Evolutionary conservation across 1,140 invertebrate genomes (phyloP).

Genomic region (Drosophila serrata): DNA sequence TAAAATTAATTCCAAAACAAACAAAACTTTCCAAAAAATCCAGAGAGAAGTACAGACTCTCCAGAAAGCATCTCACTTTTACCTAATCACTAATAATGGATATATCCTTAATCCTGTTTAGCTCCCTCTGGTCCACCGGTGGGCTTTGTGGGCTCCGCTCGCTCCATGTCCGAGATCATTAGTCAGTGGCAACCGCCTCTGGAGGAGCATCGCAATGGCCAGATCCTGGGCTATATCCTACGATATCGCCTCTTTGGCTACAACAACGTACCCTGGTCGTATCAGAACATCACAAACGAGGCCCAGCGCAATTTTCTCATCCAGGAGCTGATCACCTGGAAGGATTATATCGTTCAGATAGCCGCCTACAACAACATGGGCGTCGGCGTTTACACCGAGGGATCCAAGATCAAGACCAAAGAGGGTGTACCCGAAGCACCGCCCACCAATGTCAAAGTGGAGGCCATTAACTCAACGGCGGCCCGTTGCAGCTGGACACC

Average conservation of each 20-base stretch:
- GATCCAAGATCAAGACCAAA: conserved; percentile 96
- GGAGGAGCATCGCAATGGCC: conserved; percentile 97
- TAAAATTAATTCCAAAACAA: not conserved
- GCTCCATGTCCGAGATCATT: conserved; percentile 97
- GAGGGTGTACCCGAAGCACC: conserved; percentile 97
- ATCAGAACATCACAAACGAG: conserved; percentile 96
- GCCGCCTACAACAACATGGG: conserved; percentile 99
- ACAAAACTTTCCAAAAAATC: not conserved
- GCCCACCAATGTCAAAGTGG: conserved; percentile 92
- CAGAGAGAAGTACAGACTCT: conserved; percentile 40
- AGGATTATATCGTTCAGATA: conserved; percentile 98
- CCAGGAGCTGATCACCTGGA: conserved; percentile 98
- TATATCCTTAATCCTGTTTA: conserved; percentile 72
- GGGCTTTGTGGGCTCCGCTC: conserved; percentile 95
- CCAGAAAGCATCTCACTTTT: not conserved
- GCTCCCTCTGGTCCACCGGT: conserved; percentile 95
- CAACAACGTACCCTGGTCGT: conserved; percentile 94
- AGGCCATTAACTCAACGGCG: conserved; percentile 95
- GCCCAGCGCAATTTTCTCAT: conserved; percentile 97
- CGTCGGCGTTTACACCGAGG: conserved; percentile 96
- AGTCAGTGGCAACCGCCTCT: conserved; percentile 98
- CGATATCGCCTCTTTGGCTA: conserved; percentile 96
- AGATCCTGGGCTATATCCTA: conserved; percentile 96
- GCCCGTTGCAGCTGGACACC: conserved; percentile 94
- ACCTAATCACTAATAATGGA: no score